A percentile compares a stretch with the other conserved stretches of the same genome.
Conservation (phyloP, 2,113 vertebrate genomes). For the Cyprinodon variegatus region DNA sequence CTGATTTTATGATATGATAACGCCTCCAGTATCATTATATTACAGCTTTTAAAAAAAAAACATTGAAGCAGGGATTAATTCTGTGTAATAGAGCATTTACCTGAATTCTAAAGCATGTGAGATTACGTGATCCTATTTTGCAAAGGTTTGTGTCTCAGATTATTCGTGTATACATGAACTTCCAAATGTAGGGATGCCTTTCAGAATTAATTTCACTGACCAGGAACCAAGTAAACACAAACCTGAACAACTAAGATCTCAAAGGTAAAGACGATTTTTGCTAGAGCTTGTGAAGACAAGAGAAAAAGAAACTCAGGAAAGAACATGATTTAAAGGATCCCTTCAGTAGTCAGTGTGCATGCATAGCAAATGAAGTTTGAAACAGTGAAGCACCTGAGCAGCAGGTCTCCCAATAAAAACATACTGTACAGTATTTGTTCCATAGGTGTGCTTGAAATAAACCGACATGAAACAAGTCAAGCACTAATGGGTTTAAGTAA, state of each 20-base stretch:
- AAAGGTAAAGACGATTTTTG: too few species aligned
- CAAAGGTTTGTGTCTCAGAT: too few species aligned
- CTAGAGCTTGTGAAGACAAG: background rate
- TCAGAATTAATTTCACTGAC: too few species aligned
- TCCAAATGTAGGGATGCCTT: too few species aligned
- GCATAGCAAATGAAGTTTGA: background rate
- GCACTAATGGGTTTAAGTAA: background rate
- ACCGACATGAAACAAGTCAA: background rate
- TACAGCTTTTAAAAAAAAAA: background rate
- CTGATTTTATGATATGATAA: background rate
- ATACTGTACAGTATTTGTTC: conserved; percentile 34
- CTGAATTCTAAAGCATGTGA: background rate
- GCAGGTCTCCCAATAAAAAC: conserved; percentile 34
- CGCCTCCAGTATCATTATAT: background rate
- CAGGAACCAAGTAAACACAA: too few species aligned
- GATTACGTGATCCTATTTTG: too few species aligned
- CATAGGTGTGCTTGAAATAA: background rate
- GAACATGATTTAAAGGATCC: conserved; percentile 11
- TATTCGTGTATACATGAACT: too few species aligned
- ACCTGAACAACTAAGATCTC: too few species aligned
- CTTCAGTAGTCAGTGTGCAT: background rate
- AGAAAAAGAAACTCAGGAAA: conserved; percentile 14
- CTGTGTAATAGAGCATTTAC: background rate
- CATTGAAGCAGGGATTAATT: background rate
- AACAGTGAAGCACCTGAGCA: conserved; percentile 1